Evolutionary conservation across 2,888 invertebrate genomes (phyloP).

Genomic region (Silvanus unidentatus): DNA sequence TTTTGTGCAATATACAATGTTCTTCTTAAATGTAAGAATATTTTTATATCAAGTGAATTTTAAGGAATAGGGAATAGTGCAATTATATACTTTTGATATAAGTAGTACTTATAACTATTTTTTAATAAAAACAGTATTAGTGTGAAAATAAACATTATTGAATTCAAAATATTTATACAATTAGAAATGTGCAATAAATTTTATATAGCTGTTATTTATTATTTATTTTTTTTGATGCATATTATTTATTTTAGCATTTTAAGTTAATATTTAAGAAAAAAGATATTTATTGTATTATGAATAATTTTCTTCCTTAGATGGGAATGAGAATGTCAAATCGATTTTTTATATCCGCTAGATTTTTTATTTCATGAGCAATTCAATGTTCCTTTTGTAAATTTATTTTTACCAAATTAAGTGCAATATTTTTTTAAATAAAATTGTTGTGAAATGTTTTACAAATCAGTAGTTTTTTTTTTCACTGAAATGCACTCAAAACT

Average conservation of each 20-base stretch:
- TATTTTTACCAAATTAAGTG: slow-evolving; percentile 32
- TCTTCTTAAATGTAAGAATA: no score
- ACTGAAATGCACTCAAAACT: no score
- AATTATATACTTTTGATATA: neutral
- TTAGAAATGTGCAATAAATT: no score
- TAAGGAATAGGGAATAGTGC: neutral
- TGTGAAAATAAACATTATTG: no score
- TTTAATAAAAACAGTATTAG: neutral
- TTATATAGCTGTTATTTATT: neutral
- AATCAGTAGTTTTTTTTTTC: no score
- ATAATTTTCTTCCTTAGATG: neutral
- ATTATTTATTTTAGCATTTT: neutral
- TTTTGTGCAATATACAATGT: slow-evolving; percentile 2
- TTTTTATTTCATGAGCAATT: slow-evolving; percentile 1
- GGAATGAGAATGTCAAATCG: no score
- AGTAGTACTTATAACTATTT: neutral
- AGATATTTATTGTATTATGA: neutral
- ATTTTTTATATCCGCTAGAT: neutral
- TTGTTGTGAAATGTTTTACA: neutral
- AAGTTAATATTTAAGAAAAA: neutral
- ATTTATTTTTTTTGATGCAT: slow-evolving; percentile 3
- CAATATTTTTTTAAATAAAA: slow-evolving; percentile 26
- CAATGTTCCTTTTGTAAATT: slow-evolving; percentile 33
- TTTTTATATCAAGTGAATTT: no score
- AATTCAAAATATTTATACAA: no score